These are phyloP conservation scores for Zenarchopterus dispar DNA, from an alignment of 2,797 vertebrate species.

Conservation along the genomic window DNA sequence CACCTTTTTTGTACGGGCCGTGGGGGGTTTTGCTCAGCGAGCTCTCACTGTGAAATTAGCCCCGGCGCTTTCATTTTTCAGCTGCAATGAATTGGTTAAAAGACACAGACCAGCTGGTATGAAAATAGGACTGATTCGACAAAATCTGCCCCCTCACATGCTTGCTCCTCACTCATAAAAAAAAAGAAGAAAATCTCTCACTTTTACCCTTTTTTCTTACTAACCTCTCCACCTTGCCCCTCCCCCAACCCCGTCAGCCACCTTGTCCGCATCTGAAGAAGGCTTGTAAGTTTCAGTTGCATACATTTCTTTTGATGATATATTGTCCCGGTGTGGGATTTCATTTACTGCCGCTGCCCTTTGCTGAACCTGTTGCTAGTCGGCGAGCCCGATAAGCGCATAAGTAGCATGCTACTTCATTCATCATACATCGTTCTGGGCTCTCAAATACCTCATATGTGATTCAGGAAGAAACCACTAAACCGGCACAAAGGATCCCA, in stretches of 20 bases:
- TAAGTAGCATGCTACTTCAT: conserved; percentile 98
- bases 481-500: conserved; percentile 84
- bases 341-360: conserved; percentile 99
- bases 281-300: conserved; percentile 91
- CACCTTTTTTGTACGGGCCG: conserved; percentile 66
- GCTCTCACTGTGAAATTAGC: conserved; percentile 83
- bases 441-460: conserved; percentile 95
- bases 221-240: conserved; percentile 76
- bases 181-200: conserved; percentile 52
- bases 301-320: conserved; percentile 99
- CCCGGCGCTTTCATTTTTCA: conserved; percentile 76
- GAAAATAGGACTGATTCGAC: conserved; percentile 91
- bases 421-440: conserved; percentile 98
- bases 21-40: conserved; percentile 75
- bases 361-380: conserved; percentile 99
- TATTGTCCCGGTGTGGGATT: conserved; percentile 99
- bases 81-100: conserved; percentile 85
- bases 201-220: conserved; percentile 48
- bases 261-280: conserved; percentile 90
- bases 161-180: conserved; percentile 58
- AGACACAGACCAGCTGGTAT: conserved; percentile 84
- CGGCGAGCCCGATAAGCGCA: conserved; percentile 98
- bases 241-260: conserved; percentile 87
- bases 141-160: conserved; percentile 81
- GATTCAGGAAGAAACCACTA: conserved; percentile 90